Base-by-base conservation (phyloP, 2,797 vertebrate species). In the Botia almorhae region DNA sequence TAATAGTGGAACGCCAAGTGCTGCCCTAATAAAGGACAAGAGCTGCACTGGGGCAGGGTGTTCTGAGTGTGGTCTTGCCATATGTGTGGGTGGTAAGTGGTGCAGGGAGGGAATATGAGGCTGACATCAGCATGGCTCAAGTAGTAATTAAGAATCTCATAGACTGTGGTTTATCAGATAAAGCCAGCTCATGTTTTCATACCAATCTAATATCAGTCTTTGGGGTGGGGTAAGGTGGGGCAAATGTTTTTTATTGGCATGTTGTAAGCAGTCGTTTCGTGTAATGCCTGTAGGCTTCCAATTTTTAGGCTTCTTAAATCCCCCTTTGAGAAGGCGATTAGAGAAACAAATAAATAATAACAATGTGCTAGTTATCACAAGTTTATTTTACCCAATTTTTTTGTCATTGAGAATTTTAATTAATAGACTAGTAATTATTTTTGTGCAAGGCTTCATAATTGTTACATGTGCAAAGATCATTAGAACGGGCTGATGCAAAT, bases 111-210 rank as follows among this genome's bases (percentile, higher is more conserved):
- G 70, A 83, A 81, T 72, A 69, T 55, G 53, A 72, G 78, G 48
- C 58, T n/a, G 51, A 81, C 69, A 74, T 82, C 70, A 58, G 53
- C 81, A 36, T 17, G 33, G 75, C 82, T 86, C 81, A 84, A 68
- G 43, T 39, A 43, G 65, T 76, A 29, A 86, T 86, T 84, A 83
- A 60, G 55, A 63, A 81, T 51, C 74, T 84, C 55, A 72, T 82
- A 78, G 61, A 75, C 53, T 71, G 60, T n/a, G 85, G 70, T 74
- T 86, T 73, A 78, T 71, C 46, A 72, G 19, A 79, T 72, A 72
- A 72, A 58, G 12, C 5, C 29, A 39, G 68, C 43, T 78, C 26
- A 43, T 51, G 21, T 64, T 71, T 70, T 78, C 56, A 78, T 71
- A 65, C 12, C 58, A 23, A 58, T 56, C 63, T 56, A 26, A 26